phyloP scores from a whole-genome alignment of 2,888 invertebrate genomes.

The Drosophila greeni region DNA sequence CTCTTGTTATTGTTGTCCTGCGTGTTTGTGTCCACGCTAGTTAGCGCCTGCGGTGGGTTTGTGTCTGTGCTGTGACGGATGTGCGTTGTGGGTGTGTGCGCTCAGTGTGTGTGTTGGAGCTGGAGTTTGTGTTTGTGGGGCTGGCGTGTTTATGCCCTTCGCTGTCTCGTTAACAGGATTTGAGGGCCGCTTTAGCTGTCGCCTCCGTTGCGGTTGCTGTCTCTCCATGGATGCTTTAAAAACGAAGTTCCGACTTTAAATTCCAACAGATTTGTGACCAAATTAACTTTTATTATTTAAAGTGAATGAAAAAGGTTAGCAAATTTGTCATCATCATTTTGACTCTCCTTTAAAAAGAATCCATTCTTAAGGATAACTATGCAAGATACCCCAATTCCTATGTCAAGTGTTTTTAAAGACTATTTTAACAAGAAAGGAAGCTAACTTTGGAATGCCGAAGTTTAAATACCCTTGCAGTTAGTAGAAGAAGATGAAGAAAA shows the following conservation, averaged over 20 bases:
- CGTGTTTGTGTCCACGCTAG: constrained; percentile 43
- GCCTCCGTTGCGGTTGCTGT: constrained; percentile 41
- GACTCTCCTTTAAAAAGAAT: background rate
- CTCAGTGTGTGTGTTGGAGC: background rate
- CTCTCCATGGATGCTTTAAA: constrained; percentile 23
- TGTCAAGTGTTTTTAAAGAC: background rate
- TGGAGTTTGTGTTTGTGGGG: constrained; percentile 8
- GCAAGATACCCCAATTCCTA: background rate
- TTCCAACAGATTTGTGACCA: background rate
- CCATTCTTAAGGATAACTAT: background rate
- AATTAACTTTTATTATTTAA: background rate
- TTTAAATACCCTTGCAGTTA: too few species aligned
- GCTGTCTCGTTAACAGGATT: constrained; percentile 45
- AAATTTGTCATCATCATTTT: background rate
- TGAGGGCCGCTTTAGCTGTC: constrained; percentile 46
- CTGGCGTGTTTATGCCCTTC: constrained; percentile 8
- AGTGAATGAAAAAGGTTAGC: background rate
- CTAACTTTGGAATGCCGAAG: too few species aligned
- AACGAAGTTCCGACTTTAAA: constrained; percentile 7
- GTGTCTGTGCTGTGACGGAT: constrained; percentile 45
- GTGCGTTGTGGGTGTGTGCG: constrained; percentile 14
- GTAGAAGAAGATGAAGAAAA: too few species aligned
- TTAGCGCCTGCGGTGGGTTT: constrained; percentile 38
- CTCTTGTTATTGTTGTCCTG: constrained; percentile 39
- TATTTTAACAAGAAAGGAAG: too few species aligned